Evolutionary conservation across 2,113 vertebrate genomes (phyloP).

Genomic region (Enhydra lutris): DNA sequence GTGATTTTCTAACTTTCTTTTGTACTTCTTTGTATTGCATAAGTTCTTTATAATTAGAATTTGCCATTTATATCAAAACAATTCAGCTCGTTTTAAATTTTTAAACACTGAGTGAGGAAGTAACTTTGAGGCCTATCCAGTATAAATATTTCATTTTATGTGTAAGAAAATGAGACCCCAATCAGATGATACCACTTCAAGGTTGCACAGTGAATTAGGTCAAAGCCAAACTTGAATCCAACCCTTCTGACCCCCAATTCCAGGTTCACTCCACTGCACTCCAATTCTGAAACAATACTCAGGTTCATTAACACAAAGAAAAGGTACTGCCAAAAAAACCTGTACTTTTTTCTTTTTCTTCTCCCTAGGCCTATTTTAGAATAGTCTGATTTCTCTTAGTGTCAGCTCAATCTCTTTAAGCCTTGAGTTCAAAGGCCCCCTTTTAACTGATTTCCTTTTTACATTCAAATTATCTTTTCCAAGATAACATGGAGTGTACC

Average conservation of each 20-base stretch:
- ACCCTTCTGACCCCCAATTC: neutral
- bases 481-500: neutral
- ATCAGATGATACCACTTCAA: neutral
- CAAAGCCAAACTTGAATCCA: neutral
- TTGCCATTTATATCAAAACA: neutral
- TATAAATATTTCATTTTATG: conserved; percentile 16
- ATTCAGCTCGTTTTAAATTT: neutral
- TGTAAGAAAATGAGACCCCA: conserved; percentile 1
- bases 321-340: neutral
- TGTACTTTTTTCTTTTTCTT: neutral
- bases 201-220: neutral
- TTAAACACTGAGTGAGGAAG: neutral
- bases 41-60: neutral
- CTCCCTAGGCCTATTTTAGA: neutral
- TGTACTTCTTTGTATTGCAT: neutral
- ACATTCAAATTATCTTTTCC: conserved; percentile 25
- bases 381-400: neutral
- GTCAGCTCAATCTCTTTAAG: neutral
- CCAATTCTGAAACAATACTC: neutral
- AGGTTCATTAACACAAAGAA: neutral
- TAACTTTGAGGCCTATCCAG: neutral
- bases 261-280: neutral
- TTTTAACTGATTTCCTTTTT: neutral
- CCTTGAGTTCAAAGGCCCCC: neutral
- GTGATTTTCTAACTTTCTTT: neutral